Percentiles rank a stretch among this genome's conserved stretches.
phyloP scores from a whole-genome alignment of 2,797 vertebrate species.

The Gadopsis bispinosus region DNA sequence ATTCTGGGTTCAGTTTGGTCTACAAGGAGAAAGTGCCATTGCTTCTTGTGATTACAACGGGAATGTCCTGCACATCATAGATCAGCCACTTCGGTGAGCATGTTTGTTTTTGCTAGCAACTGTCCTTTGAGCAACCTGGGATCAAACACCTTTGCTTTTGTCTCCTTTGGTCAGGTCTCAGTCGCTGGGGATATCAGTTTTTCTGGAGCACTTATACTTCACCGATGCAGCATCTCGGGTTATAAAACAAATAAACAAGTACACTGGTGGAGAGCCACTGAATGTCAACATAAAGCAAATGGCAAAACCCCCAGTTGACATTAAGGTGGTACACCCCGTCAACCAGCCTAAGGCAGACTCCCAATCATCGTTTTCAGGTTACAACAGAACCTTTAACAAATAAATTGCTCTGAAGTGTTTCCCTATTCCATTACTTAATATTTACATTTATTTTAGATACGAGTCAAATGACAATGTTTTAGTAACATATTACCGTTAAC shows the following conservation, averaged over 20 bases:
- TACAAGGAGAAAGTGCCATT: conserved; percentile 77
- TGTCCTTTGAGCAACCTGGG: neutral
- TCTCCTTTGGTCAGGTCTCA: conserved; percentile 76
- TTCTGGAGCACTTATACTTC: conserved; percentile 88
- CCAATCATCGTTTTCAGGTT: conserved; percentile 70
- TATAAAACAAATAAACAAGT: conserved; percentile 89
- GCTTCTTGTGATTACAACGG: conserved; percentile 91
- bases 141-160: neutral
- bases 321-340: conserved; percentile 89
- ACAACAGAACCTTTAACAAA: conserved; percentile 10
- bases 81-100: conserved; percentile 83
- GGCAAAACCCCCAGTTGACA: conserved; percentile 76
- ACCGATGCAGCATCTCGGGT: conserved; percentile 82
- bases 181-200: conserved; percentile 86
- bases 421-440: fast-evolving
- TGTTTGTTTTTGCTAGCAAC: neutral
- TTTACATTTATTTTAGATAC: neutral
- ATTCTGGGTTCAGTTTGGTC: conserved; percentile 89
- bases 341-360: conserved; percentile 80
- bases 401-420: neutral
- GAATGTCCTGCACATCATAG: conserved; percentile 78
- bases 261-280: conserved; percentile 82
- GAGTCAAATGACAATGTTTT: neutral
- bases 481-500: neutral
- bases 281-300: conserved; percentile 82